Percentiles rank a stretch among this genome's conserved stretches.
phyloP scores from a whole-genome alignment of 2,797 vertebrate species.

The Takifugu rubripes region DNA sequence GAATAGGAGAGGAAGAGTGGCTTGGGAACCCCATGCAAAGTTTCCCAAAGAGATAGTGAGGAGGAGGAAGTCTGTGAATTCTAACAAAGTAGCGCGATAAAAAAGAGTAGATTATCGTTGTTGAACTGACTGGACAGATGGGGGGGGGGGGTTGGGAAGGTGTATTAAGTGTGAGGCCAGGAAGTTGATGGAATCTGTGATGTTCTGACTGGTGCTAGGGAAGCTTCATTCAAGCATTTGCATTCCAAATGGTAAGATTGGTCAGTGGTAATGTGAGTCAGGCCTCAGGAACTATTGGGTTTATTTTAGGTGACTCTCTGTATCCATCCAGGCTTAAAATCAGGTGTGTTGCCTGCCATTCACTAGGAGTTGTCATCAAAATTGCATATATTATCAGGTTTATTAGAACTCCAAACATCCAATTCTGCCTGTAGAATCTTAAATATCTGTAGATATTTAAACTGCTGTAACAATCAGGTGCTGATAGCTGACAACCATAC shows the following conservation, averaged over 20 bases:
- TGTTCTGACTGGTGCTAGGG: too few relatives aligned
- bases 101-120: constrained; percentile 3
- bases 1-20: constrained; percentile 53
- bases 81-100: constrained; percentile 17
- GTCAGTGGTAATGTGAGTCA: too few relatives aligned
- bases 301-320: too few relatives aligned
- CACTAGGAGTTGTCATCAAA: background rate
- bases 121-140: constrained; percentile 12
- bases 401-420: constrained; percentile 10
- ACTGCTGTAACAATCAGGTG: background rate
- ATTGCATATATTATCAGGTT: too few relatives aligned
- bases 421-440: background rate
- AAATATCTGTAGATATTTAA: constrained; percentile 14
- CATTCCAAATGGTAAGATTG: too few relatives aligned
- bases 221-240: too few relatives aligned
- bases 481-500: constrained; percentile 2
- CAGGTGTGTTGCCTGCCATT: too few relatives aligned
- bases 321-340: background rate
- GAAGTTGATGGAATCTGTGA: background rate
- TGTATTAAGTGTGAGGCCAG: constrained; percentile 17
- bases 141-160: constrained; percentile 7
- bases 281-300: too few relatives aligned
- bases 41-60: constrained; percentile 31
- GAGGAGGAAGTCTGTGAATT: constrained; percentile 6
- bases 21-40: constrained; percentile 43